Percentiles rank a stretch among this genome's conserved stretches.
These are phyloP conservation scores for Diarsia brunnea DNA, from an alignment of 2,888 invertebrate species.

Conservation along the genomic window DNA sequence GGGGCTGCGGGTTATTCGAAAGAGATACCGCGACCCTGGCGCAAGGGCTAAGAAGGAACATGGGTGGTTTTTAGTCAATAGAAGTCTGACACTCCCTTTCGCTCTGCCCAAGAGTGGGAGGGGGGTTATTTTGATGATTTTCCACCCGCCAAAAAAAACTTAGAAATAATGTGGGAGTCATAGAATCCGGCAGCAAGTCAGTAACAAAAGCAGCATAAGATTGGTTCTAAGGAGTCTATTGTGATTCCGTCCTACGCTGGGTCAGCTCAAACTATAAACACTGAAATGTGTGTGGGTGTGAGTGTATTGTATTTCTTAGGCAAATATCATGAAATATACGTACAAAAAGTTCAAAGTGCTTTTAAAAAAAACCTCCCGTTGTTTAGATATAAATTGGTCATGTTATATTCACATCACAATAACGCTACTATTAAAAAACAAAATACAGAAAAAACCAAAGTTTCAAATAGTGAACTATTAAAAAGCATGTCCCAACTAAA, in stretches of 20 bases:
- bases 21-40: too few relatives aligned
- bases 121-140: too few relatives aligned
- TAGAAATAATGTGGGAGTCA: not conserved
- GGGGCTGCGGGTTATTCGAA: too few relatives aligned
- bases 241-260: not conserved
- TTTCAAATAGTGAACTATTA: conserved; percentile 23
- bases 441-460: conserved; percentile 5
- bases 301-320: not conserved
- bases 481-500: conserved; percentile 38
- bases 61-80: too few relatives aligned
- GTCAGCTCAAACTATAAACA: not conserved
- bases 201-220: not conserved
- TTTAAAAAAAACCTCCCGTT: too few relatives aligned
- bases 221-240: not conserved
- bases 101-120: too few relatives aligned
- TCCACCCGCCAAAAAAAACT: too few relatives aligned
- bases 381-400: not conserved
- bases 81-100: too few relatives aligned
- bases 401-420: not conserved
- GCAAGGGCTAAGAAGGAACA: too few relatives aligned
- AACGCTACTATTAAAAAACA: not conserved
- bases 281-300: not conserved
- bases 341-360: not conserved
- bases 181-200: not conserved
- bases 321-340: not conserved